Percentiles rank a stretch among this genome's conserved stretches.
phyloP scores from a whole-genome alignment of 2,113 vertebrate species.

The Anoura caudifer region DNA sequence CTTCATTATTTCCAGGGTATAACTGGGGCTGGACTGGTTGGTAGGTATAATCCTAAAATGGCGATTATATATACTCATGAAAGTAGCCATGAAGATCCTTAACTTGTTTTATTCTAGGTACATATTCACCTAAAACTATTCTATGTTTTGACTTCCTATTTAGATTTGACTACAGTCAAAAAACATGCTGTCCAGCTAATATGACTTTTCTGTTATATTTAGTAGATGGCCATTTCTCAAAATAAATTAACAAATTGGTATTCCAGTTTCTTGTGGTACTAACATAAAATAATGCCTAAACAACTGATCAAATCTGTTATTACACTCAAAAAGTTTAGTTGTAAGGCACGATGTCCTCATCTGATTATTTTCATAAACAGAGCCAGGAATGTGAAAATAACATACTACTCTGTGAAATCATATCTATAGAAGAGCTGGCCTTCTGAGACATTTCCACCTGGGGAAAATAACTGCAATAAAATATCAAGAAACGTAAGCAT shows the following conservation, averaged over 20 bases:
- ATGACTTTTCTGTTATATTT: neutral
- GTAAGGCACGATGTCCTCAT: neutral
- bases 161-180: slow-evolving; percentile 26
- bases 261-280: neutral
- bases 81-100: neutral
- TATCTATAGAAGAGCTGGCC: neutral
- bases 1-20: neutral
- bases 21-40: neutral
- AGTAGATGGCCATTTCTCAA: neutral
- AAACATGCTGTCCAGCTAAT: neutral
- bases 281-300: neutral
- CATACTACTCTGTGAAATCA: neutral
- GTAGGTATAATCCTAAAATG: neutral
- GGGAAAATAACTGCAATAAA: slow-evolving; percentile 19
- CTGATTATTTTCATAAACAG: neutral
- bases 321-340: neutral
- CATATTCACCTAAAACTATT: neutral
- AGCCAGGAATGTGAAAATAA: neutral
- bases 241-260: slow-evolving; percentile 17
- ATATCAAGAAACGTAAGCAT: slow-evolving; percentile 25
- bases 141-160: neutral
- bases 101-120: neutral
- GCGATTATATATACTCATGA: neutral
- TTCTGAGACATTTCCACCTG: neutral
- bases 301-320: neutral